Conservation (phyloP, 2,888 invertebrate genomes). For the Lutraria lutraria region DNA sequence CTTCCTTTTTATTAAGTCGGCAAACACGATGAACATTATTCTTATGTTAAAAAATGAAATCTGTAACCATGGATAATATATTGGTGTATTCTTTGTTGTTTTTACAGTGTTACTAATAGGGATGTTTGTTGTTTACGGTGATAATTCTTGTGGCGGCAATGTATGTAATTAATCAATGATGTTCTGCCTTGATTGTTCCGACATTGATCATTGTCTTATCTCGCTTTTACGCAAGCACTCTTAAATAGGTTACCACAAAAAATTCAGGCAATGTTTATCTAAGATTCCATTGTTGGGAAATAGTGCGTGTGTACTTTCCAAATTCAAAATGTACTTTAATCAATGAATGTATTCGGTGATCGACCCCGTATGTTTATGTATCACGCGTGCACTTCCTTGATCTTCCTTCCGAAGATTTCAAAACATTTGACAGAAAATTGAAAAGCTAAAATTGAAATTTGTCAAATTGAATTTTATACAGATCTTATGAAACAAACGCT, state of each 20-base stretch:
- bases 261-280: too few relatives aligned
- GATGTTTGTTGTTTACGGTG: background rate
- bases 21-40: background rate
- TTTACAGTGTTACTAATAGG: background rate
- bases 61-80: background rate
- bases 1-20: conserved; percentile 30
- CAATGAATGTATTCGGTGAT: too few relatives aligned
- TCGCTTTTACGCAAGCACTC: background rate
- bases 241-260: background rate
- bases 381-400: too few relatives aligned
- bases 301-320: too few relatives aligned
- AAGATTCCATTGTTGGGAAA: too few relatives aligned
- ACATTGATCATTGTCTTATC: background rate
- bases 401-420: too few relatives aligned
- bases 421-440: too few relatives aligned
- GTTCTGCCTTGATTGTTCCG: background rate
- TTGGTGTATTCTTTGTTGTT: background rate
- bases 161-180: background rate
- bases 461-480: too few relatives aligned
- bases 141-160: background rate
- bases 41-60: background rate
- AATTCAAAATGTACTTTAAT: too few relatives aligned
- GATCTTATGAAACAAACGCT: too few relatives aligned
- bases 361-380: too few relatives aligned
- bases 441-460: too few relatives aligned